These are phyloP conservation scores for Calyptomena viridis DNA, from an alignment of 2,113 vertebrate species.

Conservation along the genomic window DNA sequence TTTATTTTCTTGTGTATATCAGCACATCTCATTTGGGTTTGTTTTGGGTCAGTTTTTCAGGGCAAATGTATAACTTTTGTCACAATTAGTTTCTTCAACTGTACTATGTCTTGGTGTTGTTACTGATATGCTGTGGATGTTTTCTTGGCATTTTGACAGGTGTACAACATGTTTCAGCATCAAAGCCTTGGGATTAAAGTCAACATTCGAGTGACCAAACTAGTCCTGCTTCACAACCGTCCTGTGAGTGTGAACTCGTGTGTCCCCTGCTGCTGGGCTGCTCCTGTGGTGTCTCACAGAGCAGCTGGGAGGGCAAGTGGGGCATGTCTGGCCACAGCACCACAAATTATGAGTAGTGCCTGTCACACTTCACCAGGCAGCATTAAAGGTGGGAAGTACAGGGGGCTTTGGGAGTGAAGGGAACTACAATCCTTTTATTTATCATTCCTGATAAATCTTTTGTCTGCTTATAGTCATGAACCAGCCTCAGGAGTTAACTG, in stretches of 20 bases:
- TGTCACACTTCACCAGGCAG: not conserved
- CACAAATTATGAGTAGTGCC: not conserved
- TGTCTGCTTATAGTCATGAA: not conserved
- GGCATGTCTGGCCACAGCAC: not conserved
- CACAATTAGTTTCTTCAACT: not conserved
- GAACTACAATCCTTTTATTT: not conserved
- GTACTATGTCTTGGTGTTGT: not conserved
- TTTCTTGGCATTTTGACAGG: conserved; percentile 72
- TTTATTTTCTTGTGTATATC: not conserved
- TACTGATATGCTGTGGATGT: not conserved
- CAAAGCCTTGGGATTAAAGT: conserved; percentile 89
- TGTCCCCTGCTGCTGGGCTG: not conserved
- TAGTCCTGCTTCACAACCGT: conserved; percentile 88
- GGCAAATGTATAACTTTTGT: not conserved
- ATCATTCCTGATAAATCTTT: not conserved
- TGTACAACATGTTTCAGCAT: conserved; percentile 98
- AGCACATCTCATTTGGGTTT: not conserved
- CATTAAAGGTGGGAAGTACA: not conserved
- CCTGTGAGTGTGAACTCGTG: conserved; percentile 80
- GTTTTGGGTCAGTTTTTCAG: not conserved
- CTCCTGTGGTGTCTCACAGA: not conserved
- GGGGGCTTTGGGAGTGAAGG: not conserved
- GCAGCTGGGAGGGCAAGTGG: not conserved
- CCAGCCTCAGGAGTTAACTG: not conserved
- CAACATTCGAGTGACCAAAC: conserved; percentile 89